Percentiles rank a stretch among this genome's conserved stretches.
Conservation (phyloP, 2,797 vertebrate species). For the Takifugu ocellatus region DNA sequence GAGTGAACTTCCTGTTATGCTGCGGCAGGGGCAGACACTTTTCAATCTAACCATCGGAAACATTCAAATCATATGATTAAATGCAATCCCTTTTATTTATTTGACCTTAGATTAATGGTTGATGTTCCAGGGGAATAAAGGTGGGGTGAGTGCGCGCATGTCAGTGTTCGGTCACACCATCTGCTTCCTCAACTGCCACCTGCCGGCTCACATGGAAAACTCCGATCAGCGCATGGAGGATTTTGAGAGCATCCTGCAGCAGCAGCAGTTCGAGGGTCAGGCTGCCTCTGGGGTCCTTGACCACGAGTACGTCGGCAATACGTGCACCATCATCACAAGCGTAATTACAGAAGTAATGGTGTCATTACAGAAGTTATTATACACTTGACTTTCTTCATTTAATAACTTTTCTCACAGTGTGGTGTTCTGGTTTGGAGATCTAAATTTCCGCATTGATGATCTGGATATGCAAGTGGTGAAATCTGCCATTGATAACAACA, state of each 20-base stretch:
- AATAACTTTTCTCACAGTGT: slow-evolving; percentile 72
- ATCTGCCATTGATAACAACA: slow-evolving; percentile 88
- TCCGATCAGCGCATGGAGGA: slow-evolving; percentile 94
- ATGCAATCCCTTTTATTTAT: not conserved
- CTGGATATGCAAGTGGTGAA: slow-evolving; percentile 92
- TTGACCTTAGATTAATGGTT: not conserved
- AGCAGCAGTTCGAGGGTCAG: slow-evolving; percentile 93
- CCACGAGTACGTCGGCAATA: slow-evolving; percentile 82
- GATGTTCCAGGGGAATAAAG: slow-evolving; percentile 90
- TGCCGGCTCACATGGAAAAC: slow-evolving; percentile 97
- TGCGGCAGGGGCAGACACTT: slow-evolving; percentile 12
- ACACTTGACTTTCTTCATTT: not conserved
- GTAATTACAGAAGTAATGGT: too few species aligned
- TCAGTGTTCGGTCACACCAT: slow-evolving; percentile 89
- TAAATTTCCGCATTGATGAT: slow-evolving; percentile 95
- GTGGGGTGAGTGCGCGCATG: slow-evolving; percentile 90
- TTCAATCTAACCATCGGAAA: not conserved
- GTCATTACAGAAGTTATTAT: not conserved
- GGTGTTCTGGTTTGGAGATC: slow-evolving; percentile 97
- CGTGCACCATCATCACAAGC: not conserved
- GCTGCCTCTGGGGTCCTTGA: slow-evolving; percentile 86
- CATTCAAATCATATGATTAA: not conserved
- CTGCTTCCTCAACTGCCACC: slow-evolving; percentile 98
- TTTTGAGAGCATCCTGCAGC: slow-evolving; percentile 94
- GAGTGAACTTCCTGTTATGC: slow-evolving; percentile 35